These are phyloP conservation scores for Idaea straminata DNA, from an alignment of 2,888 invertebrate species.

Conservation along the genomic window DNA sequence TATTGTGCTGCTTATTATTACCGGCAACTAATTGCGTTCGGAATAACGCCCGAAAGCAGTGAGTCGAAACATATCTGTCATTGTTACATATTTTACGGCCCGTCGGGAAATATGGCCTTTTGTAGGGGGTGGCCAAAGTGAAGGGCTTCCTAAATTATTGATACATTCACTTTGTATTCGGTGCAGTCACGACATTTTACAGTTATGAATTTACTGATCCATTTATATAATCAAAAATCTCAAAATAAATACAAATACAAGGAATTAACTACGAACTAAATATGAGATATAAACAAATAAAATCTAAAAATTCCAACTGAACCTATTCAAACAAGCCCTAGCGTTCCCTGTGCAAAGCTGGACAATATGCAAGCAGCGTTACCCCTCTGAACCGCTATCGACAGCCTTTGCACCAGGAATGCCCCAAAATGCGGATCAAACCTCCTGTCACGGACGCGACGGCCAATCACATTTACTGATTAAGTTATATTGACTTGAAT, in stretches of 20 bases:
- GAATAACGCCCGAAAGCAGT: background rate
- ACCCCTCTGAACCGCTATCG: too few species aligned
- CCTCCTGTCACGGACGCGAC: too few species aligned
- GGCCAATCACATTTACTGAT: background rate
- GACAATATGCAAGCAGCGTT: too few species aligned
- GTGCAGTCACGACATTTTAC: background rate
- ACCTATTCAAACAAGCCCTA: too few species aligned
- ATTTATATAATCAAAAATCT: too few species aligned
- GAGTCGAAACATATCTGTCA: conserved; percentile 1
- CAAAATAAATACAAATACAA: too few species aligned
- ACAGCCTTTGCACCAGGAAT: too few species aligned
- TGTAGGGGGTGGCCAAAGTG: background rate
- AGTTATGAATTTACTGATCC: background rate
- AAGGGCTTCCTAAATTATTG: background rate
- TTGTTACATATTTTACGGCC: background rate
- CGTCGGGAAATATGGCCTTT: background rate
- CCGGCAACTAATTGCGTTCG: background rate
- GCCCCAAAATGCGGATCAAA: too few species aligned
- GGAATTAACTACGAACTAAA: too few species aligned
- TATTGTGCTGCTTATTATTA: background rate
- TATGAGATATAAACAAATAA: too few species aligned
- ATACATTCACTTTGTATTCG: background rate
- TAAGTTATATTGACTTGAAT: background rate
- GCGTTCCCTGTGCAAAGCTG: too few species aligned
- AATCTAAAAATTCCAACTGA: too few species aligned